These are phyloP conservation scores for Pelecanoides urinatrix DNA, from an alignment of 2,113 vertebrate species.

Conservation along the genomic window DNA sequence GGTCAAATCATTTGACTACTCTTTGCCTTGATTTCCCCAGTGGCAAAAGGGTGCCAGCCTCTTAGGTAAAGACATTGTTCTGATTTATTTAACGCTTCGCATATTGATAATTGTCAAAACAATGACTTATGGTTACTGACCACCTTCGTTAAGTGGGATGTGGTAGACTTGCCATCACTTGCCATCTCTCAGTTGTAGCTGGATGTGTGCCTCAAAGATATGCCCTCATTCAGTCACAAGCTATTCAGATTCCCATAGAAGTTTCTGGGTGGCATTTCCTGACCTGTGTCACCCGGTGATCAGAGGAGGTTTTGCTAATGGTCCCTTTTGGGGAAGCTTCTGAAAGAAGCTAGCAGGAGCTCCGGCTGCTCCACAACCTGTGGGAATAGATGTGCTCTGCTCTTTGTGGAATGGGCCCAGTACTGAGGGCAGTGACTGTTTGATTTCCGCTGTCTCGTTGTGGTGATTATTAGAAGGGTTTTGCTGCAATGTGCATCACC, in stretches of 20 bases:
- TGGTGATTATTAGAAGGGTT: neutral
- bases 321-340: neutral
- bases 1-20: neutral
- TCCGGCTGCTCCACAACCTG: neutral
- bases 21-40: neutral
- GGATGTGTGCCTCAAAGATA: neutral
- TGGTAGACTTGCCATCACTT: neutral
- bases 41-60: neutral
- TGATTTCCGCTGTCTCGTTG: rapidly evolving
- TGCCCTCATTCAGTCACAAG: neutral
- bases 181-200: neutral
- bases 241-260: neutral
- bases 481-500: neutral
- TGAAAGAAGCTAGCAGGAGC: neutral
- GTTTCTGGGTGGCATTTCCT: neutral
- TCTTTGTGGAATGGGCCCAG: neutral
- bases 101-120: neutral
- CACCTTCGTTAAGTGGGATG: neutral
- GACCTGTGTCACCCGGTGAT: neutral
- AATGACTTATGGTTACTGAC: neutral
- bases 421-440: neutral
- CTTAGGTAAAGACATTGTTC: neutral
- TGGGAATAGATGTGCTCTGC: rapidly evolving
- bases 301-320: neutral
- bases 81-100: neutral